Conservation (phyloP, 2,797 vertebrate genomes). For the Falco columbarius region DNA sequence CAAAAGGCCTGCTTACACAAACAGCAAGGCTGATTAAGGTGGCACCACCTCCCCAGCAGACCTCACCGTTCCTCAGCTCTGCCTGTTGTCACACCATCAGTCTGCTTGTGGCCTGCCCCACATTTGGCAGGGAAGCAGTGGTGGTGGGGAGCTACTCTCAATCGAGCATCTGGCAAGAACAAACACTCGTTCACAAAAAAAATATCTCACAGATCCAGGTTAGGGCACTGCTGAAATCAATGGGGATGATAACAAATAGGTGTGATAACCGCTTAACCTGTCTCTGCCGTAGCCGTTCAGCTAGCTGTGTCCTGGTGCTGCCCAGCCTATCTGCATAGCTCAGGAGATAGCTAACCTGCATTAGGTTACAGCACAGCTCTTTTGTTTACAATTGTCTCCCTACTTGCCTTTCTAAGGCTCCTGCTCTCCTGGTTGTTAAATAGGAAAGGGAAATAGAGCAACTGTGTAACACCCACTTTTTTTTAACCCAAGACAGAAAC, state of each 20-base stretch:
- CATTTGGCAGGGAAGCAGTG: not conserved
- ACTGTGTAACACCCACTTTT: conserved; percentile 58
- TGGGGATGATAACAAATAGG: not conserved
- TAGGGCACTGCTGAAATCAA: not conserved
- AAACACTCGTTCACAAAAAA: not conserved
- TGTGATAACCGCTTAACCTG: not conserved
- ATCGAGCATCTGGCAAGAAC: not conserved
- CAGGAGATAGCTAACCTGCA: not conserved
- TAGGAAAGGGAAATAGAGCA: conserved; percentile 36
- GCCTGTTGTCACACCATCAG: not conserved
- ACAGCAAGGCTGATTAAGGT: not conserved
- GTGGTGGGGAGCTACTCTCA: not conserved
- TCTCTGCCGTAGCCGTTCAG: not conserved
- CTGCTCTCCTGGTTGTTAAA: not conserved
- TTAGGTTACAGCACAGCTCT: conserved; percentile 33
- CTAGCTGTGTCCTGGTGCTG: not conserved
- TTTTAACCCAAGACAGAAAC: conserved; percentile 51
- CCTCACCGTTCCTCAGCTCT: not conserved
- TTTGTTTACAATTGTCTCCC: not conserved
- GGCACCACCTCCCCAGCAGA: not conserved
- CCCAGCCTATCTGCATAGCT: not conserved
- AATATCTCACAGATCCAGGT: not conserved
- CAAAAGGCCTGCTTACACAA: not conserved
- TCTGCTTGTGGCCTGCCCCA: not conserved
- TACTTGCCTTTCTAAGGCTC: conserved; percentile 4